phyloP scores from a whole-genome alignment of 2,888 invertebrate genomes.

The Strigamia maritima region DNA sequence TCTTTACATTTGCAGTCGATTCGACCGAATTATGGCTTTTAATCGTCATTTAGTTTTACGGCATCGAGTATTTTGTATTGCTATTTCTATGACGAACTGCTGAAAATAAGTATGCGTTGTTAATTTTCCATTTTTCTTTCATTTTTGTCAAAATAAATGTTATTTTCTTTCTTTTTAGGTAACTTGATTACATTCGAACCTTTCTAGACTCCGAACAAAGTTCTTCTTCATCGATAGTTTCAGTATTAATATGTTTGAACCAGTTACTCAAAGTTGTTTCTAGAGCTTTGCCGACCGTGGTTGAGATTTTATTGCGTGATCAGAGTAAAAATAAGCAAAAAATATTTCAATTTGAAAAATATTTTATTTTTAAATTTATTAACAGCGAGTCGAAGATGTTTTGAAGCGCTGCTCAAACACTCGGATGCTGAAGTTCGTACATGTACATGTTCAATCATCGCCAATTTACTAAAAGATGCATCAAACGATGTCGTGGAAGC shows the following conservation, averaged over 20 bases:
- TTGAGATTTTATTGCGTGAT: slow-evolving; percentile 20
- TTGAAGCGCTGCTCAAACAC: not conserved
- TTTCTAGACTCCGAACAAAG: not conserved
- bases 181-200: not conserved
- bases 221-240: not conserved
- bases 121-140: not conserved
- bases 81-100: slow-evolving; percentile 64
- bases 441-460: not conserved
- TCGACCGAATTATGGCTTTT: slow-evolving; percentile 48
- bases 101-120: slow-evolving; percentile 8
- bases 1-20: not conserved
- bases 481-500: not conserved
- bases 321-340: not conserved
- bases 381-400: not conserved
- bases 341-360: too few relatives aligned
- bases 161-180: slow-evolving; percentile 19
- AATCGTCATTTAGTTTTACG: slow-evolving; percentile 65
- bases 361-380: too few relatives aligned
- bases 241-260: not conserved
- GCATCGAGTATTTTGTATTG: slow-evolving; percentile 63
- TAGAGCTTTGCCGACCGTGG: not conserved
- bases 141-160: not conserved
- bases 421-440: not conserved
- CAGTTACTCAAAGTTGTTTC: slow-evolving; percentile 1
- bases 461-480: not conserved